Conservation (phyloP, 2,888 invertebrate species). For the Caenorhabditis japonica region DNA sequence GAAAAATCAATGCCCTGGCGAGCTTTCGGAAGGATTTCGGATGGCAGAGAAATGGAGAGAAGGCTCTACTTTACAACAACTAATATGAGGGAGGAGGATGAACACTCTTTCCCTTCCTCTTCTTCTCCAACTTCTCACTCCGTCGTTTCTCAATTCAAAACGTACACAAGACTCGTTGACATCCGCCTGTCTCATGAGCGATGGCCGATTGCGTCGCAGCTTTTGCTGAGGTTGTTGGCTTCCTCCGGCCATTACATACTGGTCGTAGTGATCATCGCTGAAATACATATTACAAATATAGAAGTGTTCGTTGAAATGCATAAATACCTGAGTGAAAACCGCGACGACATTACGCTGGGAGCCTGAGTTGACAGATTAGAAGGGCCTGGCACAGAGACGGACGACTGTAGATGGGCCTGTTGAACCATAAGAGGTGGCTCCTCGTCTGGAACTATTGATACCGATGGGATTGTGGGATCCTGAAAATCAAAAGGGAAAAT, state of each 20-base stretch:
- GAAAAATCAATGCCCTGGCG: conserved; percentile 1
- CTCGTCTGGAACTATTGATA: conserved; percentile 25
- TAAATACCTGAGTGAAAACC: conserved; percentile 48
- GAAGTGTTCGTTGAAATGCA: too few relatives aligned
- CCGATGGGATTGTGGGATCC: conserved; percentile 28
- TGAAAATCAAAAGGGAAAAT: neutral
- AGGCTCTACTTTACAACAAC: conserved; percentile 41
- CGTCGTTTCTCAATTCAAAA: conserved; percentile 14
- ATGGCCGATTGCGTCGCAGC: conserved; percentile 73
- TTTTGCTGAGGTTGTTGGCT: conserved; percentile 52
- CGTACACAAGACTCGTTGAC: conserved; percentile 63
- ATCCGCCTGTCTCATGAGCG: conserved; percentile 74
- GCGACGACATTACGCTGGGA: conserved; percentile 48
- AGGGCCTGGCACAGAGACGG: conserved; percentile 19
- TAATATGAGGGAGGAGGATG: conserved; percentile 34
- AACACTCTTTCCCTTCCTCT: conserved; percentile 17
- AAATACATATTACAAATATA: conserved; percentile 40
- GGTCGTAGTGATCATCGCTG: conserved; percentile 88
- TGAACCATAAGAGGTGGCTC: conserved; percentile 35
- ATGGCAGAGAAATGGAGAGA: too few relatives aligned
- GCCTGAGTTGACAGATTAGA: conserved; percentile 43
- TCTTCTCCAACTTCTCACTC: conserved; percentile 3
- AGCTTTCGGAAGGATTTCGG: too few relatives aligned
- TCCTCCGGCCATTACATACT: conserved; percentile 82
- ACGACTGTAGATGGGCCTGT: conserved; percentile 12